These are phyloP conservation scores for Trichogramma pretiosum DNA, from an alignment of 1,140 invertebrate species.

Conservation along the genomic window DNA sequence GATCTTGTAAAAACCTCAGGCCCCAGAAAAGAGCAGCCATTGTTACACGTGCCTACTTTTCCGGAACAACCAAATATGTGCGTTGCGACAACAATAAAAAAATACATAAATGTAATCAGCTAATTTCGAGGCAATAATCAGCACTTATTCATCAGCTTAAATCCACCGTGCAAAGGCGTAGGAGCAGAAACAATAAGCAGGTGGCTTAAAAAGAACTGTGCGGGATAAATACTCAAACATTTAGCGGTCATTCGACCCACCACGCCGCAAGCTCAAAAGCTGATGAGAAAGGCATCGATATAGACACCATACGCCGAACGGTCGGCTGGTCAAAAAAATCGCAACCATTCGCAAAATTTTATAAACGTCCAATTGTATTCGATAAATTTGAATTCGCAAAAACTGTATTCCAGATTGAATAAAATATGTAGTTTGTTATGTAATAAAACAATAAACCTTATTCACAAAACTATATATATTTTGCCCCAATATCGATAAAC, in stretches of 20 bases:
- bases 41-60: background rate
- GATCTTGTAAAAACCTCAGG: slow-evolving; percentile 8
- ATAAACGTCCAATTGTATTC: background rate
- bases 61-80: background rate
- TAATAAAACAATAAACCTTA: too few species aligned
- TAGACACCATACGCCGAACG: background rate
- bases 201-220: background rate
- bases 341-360: background rate
- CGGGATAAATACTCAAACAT: background rate
- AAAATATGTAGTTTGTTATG: too few species aligned
- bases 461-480: too few species aligned
- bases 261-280: background rate
- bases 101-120: background rate
- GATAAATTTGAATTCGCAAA: too few species aligned
- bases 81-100: background rate
- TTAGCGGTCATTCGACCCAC: background rate
- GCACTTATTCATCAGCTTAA: background rate
- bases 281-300: background rate
- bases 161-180: background rate
- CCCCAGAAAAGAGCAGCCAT: background rate
- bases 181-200: background rate
- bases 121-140: background rate
- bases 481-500: too few species aligned
- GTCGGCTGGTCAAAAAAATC: background rate
- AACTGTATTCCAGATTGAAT: too few species aligned